Base-by-base conservation (phyloP, 2,888 invertebrate genomes). In the Biston stratarius region DNA sequence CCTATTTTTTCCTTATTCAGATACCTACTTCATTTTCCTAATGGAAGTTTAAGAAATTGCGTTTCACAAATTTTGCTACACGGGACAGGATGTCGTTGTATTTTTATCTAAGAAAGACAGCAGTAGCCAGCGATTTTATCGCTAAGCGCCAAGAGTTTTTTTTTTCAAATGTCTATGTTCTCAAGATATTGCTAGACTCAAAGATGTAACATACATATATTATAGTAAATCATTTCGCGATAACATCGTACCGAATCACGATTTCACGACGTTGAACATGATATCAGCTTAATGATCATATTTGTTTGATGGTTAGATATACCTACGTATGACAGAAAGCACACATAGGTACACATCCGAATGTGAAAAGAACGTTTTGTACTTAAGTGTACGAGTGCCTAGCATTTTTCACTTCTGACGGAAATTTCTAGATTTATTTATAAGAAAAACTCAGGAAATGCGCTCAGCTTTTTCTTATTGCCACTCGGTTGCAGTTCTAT, bases 341-440 rank as follows among this genome's bases (percentile, higher is more conserved):
- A 24, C 24, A 24, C 24, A 24, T 24, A n/a, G n/a, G n/a, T n/a
- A 24, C 24, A 24, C 24, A 3, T 24, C 24, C 24, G 24, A 24
- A 24, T 24, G 24, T 24, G 24, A 1, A 24, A 24, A 24, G 24
- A 24, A 2, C 24, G 24, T 24, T 24, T 24, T 24, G 3, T 24
- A 3, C 3, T 3, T 1, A 2, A 45, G 5, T n/a, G 44, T n/a
- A n/a, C n/a, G n/a, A 45, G n/a, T 0, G 15, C 8, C 47, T 36
- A 3, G 3, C 76, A 77, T 83, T 82, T 74, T 78, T 72, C 68
- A 68, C 74, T 60, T 57, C 40, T 51, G 62, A 69, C 73, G 67
- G 75, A 75, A 82, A 82, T 81, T 82, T 77, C 78, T 74, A 76
- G 77, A 80, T 83, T 82, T 80, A 82, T 82, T 80, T 79, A 76